Evolutionary conservation across 2,888 invertebrate genomes (phyloP), one percentile per base, ranked within the genome.

Genomic region (Trichopria drosophilae): DNA sequence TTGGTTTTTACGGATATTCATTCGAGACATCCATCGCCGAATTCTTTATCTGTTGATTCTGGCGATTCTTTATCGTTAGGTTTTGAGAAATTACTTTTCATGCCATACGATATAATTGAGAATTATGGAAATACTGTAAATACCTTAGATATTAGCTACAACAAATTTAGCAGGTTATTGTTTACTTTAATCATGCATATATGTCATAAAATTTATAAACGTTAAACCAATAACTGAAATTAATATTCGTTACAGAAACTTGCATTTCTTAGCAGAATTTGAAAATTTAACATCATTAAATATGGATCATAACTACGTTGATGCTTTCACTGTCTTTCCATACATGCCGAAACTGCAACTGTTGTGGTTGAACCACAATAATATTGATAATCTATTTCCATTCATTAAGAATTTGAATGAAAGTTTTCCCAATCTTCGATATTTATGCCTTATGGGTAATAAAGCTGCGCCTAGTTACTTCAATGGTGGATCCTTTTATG

Each of bases 391-490:
- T 45, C 69, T 93, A 3, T 84, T 84, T 72, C 86, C 86, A 10
- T 91, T 88, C 82, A 80, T 88, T 43, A 82, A 83, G 56, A 84
- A 83, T 64, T 77, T 91, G 53, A 81, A 84, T 59, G 78, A 82
- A 34, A 84, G 87, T 1, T 85, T 88, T 60, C 88, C 92, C 0
- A 84, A 84, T 63, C 75, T 93, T 19, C 82, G 82, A 64, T 86
- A 86, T 69, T 76, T 93, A 0, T 89, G 90, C 12, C 78, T 91
- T 50, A 90, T 93, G 91, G 91, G 91, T 15, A 93, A 93, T 75
- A 83, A 84, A 0, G 90, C 88, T 1, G 87, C 87, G 0, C 90
- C 89, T 0, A 87, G 86, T 58, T 85, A 85, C 65, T 80, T 88
- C 47, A 87, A 86, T 60, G 85, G 87, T n/a, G 86, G 86, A 29